Base-by-base conservation (phyloP, 1,140 invertebrate genomes). In the Drosophila simulans region DNA sequence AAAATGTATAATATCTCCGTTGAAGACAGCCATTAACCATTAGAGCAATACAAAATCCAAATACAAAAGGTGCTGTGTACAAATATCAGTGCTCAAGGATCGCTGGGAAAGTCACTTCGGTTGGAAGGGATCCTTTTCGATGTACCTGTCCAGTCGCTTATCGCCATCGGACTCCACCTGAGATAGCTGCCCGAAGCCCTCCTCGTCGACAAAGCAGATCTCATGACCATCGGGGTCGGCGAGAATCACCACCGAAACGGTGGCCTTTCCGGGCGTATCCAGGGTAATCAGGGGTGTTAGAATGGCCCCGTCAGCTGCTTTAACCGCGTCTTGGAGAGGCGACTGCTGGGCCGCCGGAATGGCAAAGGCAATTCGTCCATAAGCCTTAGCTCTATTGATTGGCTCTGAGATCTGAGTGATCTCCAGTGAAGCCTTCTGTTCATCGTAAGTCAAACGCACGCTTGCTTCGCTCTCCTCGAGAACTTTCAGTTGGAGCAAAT, bases 141-240 rank as follows among this genome's bases (percentile, higher is more conserved):
- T 98, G 64, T 95, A 97, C 91, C 96, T 95, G 77, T 97, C 94
- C 8, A 99, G 93, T n/a, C 96, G 93, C 43, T 93, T 92, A 78
- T 98, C 96, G 51, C 96, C 97, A 57, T 96, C 94, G 10, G 96
- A 95, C 90, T 99, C 98, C 11, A 97, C 94, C 84, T 97, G 94
- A 0, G 98, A 99, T 31, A 99, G 93, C 90, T 98, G 94, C 31
- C 95, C 93, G 93, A 98, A 99, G 27, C 95, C 97, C 93, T 99
- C 98, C 85, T 99, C 98, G 74, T 98, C 98, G 13, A 99, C 99
- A 93, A 99, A 99, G 93, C 98, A 99, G 69, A 99, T 99, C 94
- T 99, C 98, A 93, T 99, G 98, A 1, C 95, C 97, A 94, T 99
- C 98, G 1, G 98, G 98, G 94, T 99, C 98, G 31, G 97, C 97